phyloP scores from a whole-genome alignment of 2,888 invertebrate species.

The Epistrophe grossulariae region DNA sequence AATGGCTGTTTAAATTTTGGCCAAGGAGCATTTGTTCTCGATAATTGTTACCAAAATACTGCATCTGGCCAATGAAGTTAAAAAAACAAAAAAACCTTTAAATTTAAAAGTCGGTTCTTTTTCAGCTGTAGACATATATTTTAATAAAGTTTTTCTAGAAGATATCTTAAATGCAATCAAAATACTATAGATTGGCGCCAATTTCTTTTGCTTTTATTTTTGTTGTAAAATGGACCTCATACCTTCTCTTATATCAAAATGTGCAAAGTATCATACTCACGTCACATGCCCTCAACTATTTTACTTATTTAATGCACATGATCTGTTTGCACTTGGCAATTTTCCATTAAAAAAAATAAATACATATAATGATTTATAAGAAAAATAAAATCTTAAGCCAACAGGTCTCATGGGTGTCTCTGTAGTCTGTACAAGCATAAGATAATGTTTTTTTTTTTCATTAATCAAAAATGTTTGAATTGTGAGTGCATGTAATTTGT shows the following conservation, averaged over 20 bases:
- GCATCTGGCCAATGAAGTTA: too few species aligned
- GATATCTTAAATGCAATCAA: not conserved
- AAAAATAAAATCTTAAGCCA: constrained; percentile 26
- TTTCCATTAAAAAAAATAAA: constrained; percentile 34
- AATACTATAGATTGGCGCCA: constrained; percentile 53
- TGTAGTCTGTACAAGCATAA: not conserved
- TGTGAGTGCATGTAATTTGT: not conserved
- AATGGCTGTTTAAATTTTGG: too few species aligned
- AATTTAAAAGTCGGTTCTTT: too few species aligned
- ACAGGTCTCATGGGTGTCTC: constrained; percentile 32
- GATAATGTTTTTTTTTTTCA: constrained; percentile 6
- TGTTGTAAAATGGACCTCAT: not conserved
- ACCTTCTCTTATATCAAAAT: not conserved
- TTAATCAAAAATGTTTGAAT: not conserved
- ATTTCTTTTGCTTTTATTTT: not conserved
- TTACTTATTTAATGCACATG: constrained; percentile 66
- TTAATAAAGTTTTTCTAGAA: too few species aligned
- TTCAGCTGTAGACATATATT: too few species aligned
- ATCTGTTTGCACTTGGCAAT: constrained; percentile 57
- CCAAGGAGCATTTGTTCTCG: too few species aligned
- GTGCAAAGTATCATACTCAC: constrained; percentile 32
- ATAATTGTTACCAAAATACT: too few species aligned
- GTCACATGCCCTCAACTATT: constrained; percentile 66
- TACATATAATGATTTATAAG: constrained; percentile 18
- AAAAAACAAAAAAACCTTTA: too few species aligned